These are phyloP conservation scores for Sorex araneus DNA, from an alignment of 2,113 vertebrate species.

Conservation along the genomic window DNA sequence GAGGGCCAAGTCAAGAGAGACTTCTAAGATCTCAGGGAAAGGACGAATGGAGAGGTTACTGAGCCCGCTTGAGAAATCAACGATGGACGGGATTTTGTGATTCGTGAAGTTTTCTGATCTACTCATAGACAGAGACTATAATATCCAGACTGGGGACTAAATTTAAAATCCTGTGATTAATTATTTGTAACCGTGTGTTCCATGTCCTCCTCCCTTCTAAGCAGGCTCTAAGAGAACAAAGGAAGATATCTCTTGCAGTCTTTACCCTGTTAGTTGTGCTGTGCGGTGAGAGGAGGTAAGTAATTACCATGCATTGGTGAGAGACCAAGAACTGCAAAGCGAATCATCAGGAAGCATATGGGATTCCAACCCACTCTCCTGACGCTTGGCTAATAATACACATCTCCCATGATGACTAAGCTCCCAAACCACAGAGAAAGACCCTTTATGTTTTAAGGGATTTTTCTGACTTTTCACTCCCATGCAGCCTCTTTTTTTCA, in stretches of 20 bases:
- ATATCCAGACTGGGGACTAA: background rate
- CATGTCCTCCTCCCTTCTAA: background rate
- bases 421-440: too few species aligned
- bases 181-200: background rate
- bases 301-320: too few species aligned
- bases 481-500: background rate
- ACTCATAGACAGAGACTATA: background rate
- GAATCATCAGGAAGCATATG: too few species aligned
- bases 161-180: background rate
- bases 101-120: too few species aligned
- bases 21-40: too few species aligned
- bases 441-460: background rate
- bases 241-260: too few species aligned
- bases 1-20: too few species aligned
- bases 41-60: too few species aligned
- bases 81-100: too few species aligned
- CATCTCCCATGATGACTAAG: background rate
- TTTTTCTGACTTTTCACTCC: background rate
- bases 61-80: too few species aligned
- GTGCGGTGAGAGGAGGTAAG: background rate
- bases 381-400: background rate
- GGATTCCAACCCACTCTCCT: background rate
- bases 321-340: too few species aligned
- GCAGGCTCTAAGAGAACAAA: background rate
- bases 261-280: background rate